phyloP scores from a whole-genome alignment of 2,888 invertebrate species.

The Prenolepis imparis region DNA sequence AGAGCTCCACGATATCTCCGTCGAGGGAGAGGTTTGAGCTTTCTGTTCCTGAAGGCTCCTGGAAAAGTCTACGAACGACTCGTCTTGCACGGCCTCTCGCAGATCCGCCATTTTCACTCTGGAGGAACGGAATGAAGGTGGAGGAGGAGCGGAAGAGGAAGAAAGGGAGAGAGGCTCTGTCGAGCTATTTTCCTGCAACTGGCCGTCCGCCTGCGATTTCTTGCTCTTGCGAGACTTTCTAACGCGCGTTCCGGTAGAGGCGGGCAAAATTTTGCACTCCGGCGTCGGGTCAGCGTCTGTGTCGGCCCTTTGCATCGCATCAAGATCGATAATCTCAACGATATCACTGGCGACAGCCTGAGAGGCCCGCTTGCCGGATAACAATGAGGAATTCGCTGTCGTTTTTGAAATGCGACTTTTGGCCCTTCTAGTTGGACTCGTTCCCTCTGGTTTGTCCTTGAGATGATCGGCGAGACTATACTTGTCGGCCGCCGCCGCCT shows the following conservation, averaged over 20 bases:
- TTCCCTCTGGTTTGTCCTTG: conserved; percentile 50
- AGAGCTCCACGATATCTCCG: conserved; percentile 74
- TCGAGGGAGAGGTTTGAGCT: neutral
- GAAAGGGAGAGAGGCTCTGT: conserved; percentile 9
- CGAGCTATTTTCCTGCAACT: conserved; percentile 30
- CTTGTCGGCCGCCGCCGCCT: conserved; percentile 67
- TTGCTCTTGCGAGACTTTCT: conserved; percentile 76
- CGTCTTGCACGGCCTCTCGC: conserved; percentile 40
- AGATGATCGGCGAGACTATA: conserved; percentile 49
- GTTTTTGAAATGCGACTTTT: conserved; percentile 52
- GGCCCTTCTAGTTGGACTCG: conserved; percentile 58
- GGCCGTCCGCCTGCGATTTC: conserved; percentile 63
- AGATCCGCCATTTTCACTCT: conserved; percentile 58
- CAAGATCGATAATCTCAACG: conserved; percentile 82
- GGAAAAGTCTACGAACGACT: neutral
- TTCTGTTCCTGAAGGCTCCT: neutral
- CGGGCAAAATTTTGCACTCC: conserved; percentile 79
- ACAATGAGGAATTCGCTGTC: conserved; percentile 6
- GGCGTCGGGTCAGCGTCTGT: conserved; percentile 61
- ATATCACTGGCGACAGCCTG: conserved; percentile 63
- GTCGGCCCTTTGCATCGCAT: conserved; percentile 80
- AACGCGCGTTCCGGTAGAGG: conserved; percentile 58
- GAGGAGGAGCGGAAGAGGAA: neutral
- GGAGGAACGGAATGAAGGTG: conserved; percentile 23
- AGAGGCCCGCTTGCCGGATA: conserved; percentile 1